A percentile compares a stretch with the other conserved stretches of the same genome.
These are phyloP conservation scores for Enteromius trimaculatus DNA, from an alignment of 2,797 vertebrate genomes.

Conservation along the genomic window DNA sequence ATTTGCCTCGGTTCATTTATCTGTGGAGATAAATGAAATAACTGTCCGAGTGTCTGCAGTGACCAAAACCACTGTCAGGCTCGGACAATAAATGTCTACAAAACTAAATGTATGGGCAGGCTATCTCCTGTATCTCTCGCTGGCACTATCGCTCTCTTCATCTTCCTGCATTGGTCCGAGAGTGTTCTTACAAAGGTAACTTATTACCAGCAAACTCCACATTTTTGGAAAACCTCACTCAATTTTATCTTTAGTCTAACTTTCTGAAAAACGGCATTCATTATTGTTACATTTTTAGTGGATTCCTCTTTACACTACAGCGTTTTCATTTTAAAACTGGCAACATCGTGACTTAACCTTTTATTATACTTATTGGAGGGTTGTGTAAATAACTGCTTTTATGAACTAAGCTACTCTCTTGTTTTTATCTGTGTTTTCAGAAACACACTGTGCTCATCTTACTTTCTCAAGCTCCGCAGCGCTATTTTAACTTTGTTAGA, in stretches of 20 bases:
- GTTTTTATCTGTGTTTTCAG: neutral
- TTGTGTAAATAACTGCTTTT: neutral
- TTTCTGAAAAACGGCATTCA: neutral
- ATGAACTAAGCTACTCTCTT: neutral
- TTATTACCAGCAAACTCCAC: neutral
- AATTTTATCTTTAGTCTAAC: neutral
- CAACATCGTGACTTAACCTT: too few species aligned
- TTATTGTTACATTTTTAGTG: too few species aligned
- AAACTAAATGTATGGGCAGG: constrained; percentile 44
- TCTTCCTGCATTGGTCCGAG: neutral
- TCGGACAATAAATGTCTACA: constrained; percentile 47
- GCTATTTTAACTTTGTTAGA: constrained; percentile 17
- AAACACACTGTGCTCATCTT: too few species aligned
- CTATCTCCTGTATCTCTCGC: neutral
- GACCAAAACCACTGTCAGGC: constrained; percentile 39
- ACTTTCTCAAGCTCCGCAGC: neutral
- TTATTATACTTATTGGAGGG: neutral
- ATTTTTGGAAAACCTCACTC: neutral
- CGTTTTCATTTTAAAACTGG: neutral
- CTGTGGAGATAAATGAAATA: constrained; percentile 29
- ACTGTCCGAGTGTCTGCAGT: constrained; percentile 20
- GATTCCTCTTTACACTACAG: too few species aligned
- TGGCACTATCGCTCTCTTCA: neutral
- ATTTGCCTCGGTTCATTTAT: constrained; percentile 37
- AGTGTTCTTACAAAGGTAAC: neutral